Evolutionary conservation across 1,140 invertebrate species (phyloP).

Genomic region (Drosophila kepulauana): DNA sequence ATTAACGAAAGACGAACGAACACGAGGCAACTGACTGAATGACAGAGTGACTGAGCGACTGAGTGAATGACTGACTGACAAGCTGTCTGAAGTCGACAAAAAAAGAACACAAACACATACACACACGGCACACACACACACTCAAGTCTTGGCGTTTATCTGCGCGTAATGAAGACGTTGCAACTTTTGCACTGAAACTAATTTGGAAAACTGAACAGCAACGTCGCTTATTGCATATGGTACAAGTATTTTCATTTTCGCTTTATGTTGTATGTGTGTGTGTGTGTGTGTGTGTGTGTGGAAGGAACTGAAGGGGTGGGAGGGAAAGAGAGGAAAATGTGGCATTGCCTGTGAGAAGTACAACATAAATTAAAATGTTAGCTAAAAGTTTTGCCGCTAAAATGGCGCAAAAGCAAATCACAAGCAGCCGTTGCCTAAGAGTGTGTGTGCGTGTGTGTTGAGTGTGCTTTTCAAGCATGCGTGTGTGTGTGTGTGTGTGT

Average conservation of each 20-base stretch:
- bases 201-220: constrained; percentile 63
- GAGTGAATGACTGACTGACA: constrained; percentile 26
- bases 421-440: background rate
- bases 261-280: constrained; percentile 5
- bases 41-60: constrained; percentile 30
- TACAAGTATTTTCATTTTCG: background rate
- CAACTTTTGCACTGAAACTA: constrained; percentile 74
- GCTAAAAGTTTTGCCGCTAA: constrained; percentile 77
- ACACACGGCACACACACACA: background rate
- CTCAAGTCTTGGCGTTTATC: constrained; percentile 41
- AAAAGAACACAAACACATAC: background rate
- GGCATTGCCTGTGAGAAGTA: constrained; percentile 31
- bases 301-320: background rate
- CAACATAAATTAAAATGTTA: constrained; percentile 82
- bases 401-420: constrained; percentile 51
- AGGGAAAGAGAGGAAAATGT: background rate
- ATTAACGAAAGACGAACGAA: constrained; percentile 15
- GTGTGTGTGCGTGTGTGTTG: background rate
- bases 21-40: constrained; percentile 29
- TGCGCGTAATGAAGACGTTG: constrained; percentile 75
- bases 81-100: constrained; percentile 35
- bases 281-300: background rate
- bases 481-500: constrained; percentile 22
- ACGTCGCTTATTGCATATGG: constrained; percentile 22
- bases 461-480: background rate